Conservation (phyloP, 2,113 vertebrate genomes). For the Ailuropoda melanoleuca region DNA sequence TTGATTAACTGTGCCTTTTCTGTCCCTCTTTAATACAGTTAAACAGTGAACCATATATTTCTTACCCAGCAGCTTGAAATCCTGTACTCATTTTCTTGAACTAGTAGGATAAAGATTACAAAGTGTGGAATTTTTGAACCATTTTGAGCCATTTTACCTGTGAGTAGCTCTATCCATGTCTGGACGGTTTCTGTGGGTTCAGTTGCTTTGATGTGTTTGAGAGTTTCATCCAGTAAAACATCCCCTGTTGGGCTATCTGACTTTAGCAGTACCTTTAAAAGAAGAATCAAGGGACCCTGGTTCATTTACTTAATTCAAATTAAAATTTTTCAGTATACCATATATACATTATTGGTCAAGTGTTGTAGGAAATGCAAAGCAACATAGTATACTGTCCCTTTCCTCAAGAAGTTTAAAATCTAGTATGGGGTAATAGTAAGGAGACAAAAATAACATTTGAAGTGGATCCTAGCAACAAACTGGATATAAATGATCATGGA, state of each 20-base stretch:
- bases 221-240: conserved; percentile 89
- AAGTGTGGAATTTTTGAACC: neutral
- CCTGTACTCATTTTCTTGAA: neutral
- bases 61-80: neutral
- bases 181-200: conserved; percentile 86
- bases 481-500: neutral
- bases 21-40: neutral
- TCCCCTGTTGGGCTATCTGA: conserved; percentile 88
- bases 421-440: neutral
- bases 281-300: conserved; percentile 19
- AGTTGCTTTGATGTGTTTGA: conserved; percentile 89
- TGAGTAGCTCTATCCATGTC: conserved; percentile 92
- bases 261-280: conserved; percentile 86
- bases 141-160: conserved; percentile 81
- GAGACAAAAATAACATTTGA: conserved; percentile 41
- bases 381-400: neutral
- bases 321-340: neutral
- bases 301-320: conserved; percentile 29
- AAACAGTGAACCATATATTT: neutral
- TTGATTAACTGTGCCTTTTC: neutral
- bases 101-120: conserved; percentile 15
- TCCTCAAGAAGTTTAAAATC: conserved; percentile 30
- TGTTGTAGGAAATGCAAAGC: neutral
- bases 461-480: neutral
- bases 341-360: neutral